Evolutionary conservation across 2,113 vertebrate species (phyloP).

Genomic region (Oceanites oceanicus): DNA sequence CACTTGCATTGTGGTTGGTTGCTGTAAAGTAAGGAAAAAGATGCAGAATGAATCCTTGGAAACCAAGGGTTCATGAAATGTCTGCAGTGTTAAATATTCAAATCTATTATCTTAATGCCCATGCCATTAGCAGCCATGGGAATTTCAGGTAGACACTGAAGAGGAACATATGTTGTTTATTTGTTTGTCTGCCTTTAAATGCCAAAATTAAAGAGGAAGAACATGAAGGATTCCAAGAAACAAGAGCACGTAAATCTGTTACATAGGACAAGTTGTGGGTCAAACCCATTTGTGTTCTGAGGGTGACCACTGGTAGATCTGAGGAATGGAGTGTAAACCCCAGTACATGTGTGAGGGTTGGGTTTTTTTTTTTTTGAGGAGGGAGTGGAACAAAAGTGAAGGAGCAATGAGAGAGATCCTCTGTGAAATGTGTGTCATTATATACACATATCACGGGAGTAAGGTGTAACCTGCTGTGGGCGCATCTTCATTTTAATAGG

Average conservation of each 20-base stretch:
- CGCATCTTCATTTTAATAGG: neutral
- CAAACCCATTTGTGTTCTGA: neutral
- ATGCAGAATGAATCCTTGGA: neutral
- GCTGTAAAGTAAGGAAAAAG: neutral
- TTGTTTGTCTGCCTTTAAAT: neutral
- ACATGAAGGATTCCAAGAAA: neutral
- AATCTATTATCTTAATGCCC: neutral
- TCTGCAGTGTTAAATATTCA: neutral
- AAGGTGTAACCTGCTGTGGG: neutral
- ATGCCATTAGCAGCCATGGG: neutral
- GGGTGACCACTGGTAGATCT: neutral
- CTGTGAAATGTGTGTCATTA: neutral
- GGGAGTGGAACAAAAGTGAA: neutral
- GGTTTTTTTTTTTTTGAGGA: neutral
- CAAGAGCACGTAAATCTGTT: neutral
- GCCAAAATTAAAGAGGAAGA: neutral
- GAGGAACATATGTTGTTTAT: neutral
- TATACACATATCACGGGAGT: fast-evolving
- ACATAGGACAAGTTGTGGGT: neutral
- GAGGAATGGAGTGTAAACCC: neutral
- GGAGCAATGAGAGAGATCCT: neutral
- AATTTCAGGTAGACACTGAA: neutral
- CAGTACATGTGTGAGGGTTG: fast-evolving
- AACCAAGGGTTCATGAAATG: neutral
- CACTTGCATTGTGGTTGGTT: neutral